phyloP scores from a whole-genome alignment of 2,113 vertebrate genomes.

The Gopherus flavomarginatus region DNA sequence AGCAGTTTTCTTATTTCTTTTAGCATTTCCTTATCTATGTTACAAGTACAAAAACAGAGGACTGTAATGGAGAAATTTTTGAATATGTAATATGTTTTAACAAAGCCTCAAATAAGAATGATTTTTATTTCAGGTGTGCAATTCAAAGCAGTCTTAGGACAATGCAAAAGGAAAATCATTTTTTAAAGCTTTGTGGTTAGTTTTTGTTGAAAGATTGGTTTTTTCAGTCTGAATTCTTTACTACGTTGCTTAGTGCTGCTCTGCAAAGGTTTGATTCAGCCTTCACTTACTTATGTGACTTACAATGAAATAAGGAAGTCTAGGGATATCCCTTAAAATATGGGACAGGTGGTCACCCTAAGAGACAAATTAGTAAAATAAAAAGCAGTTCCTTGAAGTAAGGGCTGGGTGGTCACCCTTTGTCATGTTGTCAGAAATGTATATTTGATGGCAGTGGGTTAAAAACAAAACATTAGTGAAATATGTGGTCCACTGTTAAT shows the following conservation, averaged over 20 bases:
- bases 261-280: neutral
- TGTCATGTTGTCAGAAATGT: neutral
- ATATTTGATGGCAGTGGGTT: neutral
- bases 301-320: neutral
- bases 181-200: neutral
- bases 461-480: neutral
- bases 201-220: neutral
- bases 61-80: neutral
- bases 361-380: neutral
- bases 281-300: neutral
- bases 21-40: neutral
- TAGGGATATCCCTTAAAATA: neutral
- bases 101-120: neutral
- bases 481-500: neutral
- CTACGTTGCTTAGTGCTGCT: neutral
- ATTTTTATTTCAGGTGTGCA: neutral
- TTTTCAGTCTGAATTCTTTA: neutral
- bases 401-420: neutral
- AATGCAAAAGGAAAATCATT: neutral
- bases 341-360: neutral
- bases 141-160: neutral
- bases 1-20: neutral
- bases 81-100: neutral
- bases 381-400: neutral
- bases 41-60: neutral